Evolutionary conservation across 2,797 vertebrate species (phyloP), one percentile per base, ranked within the genome.

Genomic region (Melanotaenia boesemani): DNA sequence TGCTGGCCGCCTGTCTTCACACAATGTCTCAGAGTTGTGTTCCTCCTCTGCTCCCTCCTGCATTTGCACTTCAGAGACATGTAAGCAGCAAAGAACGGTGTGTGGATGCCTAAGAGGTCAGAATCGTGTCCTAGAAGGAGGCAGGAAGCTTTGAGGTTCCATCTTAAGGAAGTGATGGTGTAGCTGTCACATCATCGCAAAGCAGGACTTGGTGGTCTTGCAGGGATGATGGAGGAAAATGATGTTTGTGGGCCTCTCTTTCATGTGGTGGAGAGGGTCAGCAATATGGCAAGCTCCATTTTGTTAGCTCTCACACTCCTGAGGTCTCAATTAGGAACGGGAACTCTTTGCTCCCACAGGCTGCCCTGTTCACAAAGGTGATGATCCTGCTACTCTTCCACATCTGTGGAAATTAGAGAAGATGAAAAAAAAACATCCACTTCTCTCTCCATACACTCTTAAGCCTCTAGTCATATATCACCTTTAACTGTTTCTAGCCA

Each of bases 211-310:
- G 60, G 71, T 78, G 78, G 63, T 84, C 71, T 70, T 66, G 84
- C 76, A 64, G 77, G 87, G 89, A 88, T 91, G 90, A 91, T 91
- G 88, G 90, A 80, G 88, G 86, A 91, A 93, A 93, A 92, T 92
- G 75, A 85, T 83, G 91, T 91, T 90, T 87, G 87, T 77, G 86
- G 88, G 91, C 86, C 78, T 78, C 67, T 68, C 60, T 72, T 89
- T 90, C 87, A 87, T 91, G 85, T 50, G 74, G 50, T 72, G 70
- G 72, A 67, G 81, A 83, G 77, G 91, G 79, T 82, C 82, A 85
- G 86, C 76, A 69, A 87, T 79, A 84, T 87, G 90, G 88, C 84
- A 74, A 69, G 80, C 79, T 81, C 67, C 70, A 84, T 88, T 91
- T 86, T 89, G 86, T 87, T 81, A 77, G 82, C 87, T 87, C 82